These are phyloP conservation scores for Sorex fumeus DNA, from an alignment of 2,113 vertebrate genomes.

Conservation along the genomic window DNA sequence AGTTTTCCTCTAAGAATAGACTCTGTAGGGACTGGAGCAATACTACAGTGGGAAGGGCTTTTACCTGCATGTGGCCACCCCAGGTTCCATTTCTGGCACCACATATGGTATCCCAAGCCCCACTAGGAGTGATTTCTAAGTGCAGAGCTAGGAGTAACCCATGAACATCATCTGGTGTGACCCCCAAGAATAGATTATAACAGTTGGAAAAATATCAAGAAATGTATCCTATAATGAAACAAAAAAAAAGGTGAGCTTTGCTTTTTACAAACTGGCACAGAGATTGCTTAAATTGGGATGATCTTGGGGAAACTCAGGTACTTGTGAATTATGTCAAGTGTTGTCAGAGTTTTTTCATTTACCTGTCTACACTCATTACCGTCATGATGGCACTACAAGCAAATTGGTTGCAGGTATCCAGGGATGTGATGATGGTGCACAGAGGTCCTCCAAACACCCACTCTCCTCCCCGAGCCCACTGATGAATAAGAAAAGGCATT, in stretches of 20 bases:
- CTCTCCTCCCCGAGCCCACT: slow-evolving; percentile 83
- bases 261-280: neutral
- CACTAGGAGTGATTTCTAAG: no score
- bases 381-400: slow-evolving; percentile 86
- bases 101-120: no score
- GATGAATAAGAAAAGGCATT: slow-evolving; percentile 88
- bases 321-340: neutral
- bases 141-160: no score
- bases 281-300: neutral
- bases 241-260: slow-evolving; percentile 35
- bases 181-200: neutral
- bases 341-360: slow-evolving; percentile 34
- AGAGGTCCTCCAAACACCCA: slow-evolving; percentile 86
- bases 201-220: neutral
- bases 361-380: slow-evolving; percentile 87
- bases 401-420: slow-evolving; percentile 87
- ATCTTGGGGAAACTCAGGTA: neutral
- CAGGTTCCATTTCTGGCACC: no score
- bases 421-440: slow-evolving; percentile 86
- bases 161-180: neutral
- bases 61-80: no score
- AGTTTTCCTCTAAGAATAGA: no score
- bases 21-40: no score
- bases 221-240: neutral
- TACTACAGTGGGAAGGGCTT: no score